Evolutionary conservation across 2,113 vertebrate genomes (phyloP).

Genomic region (Periophthalmodon schlosseri): DNA sequence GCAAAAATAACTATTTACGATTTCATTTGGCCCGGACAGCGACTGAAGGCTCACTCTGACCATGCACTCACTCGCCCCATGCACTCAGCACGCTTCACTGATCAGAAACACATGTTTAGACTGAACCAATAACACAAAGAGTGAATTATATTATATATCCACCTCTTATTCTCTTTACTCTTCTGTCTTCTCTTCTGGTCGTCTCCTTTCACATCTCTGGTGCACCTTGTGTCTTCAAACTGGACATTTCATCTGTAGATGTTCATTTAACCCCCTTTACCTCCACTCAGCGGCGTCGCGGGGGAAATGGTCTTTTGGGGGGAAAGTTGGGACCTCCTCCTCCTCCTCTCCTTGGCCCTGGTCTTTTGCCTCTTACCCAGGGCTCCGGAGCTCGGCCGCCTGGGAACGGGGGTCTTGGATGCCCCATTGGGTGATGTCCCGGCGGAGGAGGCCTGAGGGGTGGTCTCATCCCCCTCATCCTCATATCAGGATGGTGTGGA

Average conservation of each 20-base stretch:
- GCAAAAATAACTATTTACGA: constrained; percentile 43
- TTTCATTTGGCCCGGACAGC: constrained; percentile 5
- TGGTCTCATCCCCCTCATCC: constrained; percentile 46
- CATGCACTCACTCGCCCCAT: constrained; percentile 51
- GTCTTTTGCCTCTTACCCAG: constrained; percentile 82
- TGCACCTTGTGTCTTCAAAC: constrained; percentile 6
- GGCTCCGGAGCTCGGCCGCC: constrained; percentile 78
- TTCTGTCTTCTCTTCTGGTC: constrained; percentile 68
- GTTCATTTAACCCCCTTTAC: not conserved
- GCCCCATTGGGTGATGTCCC: constrained; percentile 52
- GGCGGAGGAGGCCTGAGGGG: constrained; percentile 52
- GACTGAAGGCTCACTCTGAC: constrained; percentile 21
- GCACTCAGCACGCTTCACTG: constrained; percentile 36
- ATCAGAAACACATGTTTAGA: constrained; percentile 36
- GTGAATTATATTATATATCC: constrained; percentile 74
- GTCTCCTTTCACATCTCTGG: constrained; percentile 37
- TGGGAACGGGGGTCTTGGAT: constrained; percentile 65
- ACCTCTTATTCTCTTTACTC: constrained; percentile 78
- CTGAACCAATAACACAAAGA: constrained; percentile 59
- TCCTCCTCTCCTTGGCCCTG: constrained; percentile 75
- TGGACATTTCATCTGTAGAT: constrained; percentile 6
- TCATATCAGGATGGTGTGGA: constrained; percentile 42
- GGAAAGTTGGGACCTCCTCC: constrained; percentile 82
- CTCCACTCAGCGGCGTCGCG: constrained; percentile 81
- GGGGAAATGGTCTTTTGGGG: constrained; percentile 88